Evolutionary conservation across 53 echinoderm and acorn worm genomes (phyloP).

Genomic region (Antedon mediterranea): DNA sequence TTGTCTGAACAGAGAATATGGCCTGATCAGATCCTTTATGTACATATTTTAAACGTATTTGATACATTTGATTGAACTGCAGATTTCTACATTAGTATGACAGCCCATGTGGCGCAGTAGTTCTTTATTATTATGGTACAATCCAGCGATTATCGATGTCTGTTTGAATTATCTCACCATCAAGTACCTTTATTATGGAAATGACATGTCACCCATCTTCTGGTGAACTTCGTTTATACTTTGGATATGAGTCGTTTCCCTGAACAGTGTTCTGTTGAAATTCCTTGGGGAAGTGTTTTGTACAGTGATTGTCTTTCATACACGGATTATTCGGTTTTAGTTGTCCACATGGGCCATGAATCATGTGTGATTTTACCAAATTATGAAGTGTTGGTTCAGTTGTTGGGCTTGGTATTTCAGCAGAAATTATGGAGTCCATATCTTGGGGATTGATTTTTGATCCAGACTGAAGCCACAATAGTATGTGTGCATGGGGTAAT

Average conservation of each 20-base stretch:
- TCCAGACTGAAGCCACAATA: neutral
- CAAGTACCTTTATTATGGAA: too few relatives aligned
- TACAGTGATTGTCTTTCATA: neutral
- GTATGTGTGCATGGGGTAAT: slow-evolving; percentile 11
- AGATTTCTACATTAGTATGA: too few relatives aligned
- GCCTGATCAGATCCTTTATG: too few relatives aligned
- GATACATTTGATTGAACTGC: too few relatives aligned
- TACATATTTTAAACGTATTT: too few relatives aligned
- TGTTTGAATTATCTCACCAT: too few relatives aligned
- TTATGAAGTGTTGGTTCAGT: neutral
- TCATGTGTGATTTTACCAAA: neutral
- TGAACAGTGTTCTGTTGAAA: neutral
- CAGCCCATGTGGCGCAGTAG: too few relatives aligned
- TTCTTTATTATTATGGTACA: too few relatives aligned
- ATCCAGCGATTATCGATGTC: too few relatives aligned
- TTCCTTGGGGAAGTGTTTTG: neutral
- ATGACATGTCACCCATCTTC: too few relatives aligned
- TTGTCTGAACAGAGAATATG: too few relatives aligned
- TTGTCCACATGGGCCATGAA: slow-evolving; percentile 1
- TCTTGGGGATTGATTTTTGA: neutral
- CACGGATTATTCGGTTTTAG: neutral
- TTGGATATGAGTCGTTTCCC: neutral
- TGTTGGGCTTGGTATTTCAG: neutral
- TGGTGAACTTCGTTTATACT: neutral
- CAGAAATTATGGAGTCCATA: neutral